Evolutionary conservation across 2,888 invertebrate genomes (phyloP).

Genomic region (Cheilosia grossa): DNA sequence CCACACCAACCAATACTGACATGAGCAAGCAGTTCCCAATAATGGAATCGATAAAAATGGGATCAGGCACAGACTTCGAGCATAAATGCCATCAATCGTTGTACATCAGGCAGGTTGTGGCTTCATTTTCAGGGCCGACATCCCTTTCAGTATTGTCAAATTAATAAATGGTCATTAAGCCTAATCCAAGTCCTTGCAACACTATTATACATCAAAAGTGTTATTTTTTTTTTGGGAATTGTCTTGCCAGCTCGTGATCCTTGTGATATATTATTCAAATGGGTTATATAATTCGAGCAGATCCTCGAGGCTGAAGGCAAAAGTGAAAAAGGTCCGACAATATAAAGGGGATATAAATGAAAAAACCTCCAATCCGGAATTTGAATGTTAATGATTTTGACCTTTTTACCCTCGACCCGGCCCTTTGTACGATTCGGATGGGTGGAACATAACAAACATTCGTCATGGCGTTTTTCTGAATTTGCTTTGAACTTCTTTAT

Average conservation of each 20-base stretch:
- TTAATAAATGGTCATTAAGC: constrained; percentile 60
- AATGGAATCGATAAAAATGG: constrained; percentile 42
- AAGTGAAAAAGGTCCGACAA: constrained; percentile 8
- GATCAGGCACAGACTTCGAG: not conserved
- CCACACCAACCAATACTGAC: not conserved
- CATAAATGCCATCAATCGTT: constrained; percentile 30
- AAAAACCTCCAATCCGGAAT: constrained; percentile 44
- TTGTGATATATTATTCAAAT: constrained; percentile 63
- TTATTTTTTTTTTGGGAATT: constrained; percentile 1
- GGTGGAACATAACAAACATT: not conserved
- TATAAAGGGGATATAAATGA: constrained; percentile 26
- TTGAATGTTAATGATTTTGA: constrained; percentile 61
- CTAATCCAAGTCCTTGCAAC: constrained; percentile 44
- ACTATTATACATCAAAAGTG: constrained; percentile 35
- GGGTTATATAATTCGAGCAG: constrained; percentile 35
- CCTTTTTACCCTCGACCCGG: constrained; percentile 29
- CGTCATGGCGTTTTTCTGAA: not conserved
- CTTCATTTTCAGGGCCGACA: constrained; percentile 19
- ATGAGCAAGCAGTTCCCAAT: constrained; percentile 12
- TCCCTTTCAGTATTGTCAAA: constrained; percentile 51
- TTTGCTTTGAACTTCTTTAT: not conserved
- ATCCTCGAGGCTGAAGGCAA: not conserved
- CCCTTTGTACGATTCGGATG: constrained; percentile 1
- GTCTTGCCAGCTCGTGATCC: constrained; percentile 19
- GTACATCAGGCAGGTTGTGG: not conserved